phyloP scores from a whole-genome alignment of 2,113 vertebrate genomes.

The Abramis brama region DNA sequence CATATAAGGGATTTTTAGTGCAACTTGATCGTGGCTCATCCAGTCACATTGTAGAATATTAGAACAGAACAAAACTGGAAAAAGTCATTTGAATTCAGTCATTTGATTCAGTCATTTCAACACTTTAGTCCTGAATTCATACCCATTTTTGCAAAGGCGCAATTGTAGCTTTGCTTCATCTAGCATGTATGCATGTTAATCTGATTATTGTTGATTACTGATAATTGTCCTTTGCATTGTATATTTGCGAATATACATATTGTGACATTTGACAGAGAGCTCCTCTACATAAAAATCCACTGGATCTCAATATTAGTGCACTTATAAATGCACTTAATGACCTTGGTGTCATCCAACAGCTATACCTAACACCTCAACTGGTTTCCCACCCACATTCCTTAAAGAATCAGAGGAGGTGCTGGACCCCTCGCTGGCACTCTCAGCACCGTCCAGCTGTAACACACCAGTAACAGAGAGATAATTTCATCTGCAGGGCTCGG shows the following conservation, averaged over 20 bases:
- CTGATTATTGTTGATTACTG: no score
- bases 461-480: constrained; percentile 47
- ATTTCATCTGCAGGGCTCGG: constrained; percentile 52
- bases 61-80: background rate
- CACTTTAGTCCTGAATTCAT: no score
- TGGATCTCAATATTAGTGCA: background rate
- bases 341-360: background rate
- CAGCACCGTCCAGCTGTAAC: constrained; percentile 25
- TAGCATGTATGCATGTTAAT: no score
- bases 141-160: no score
- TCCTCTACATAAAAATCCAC: no score
- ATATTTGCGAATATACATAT: no score
- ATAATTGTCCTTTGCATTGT: no score
- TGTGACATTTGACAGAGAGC: no score
- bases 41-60: background rate
- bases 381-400: background rate
- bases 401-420: constrained; percentile 9
- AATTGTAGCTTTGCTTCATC: no score
- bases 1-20: background rate
- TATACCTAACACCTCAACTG: background rate
- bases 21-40: background rate
- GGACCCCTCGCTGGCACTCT: background rate
- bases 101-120: no score
- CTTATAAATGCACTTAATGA: background rate
- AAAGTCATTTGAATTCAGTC: background rate